These are phyloP conservation scores for Pristionchus fissidentatus DNA, from an alignment of 2,888 invertebrate genomes.

Conservation along the genomic window DNA sequence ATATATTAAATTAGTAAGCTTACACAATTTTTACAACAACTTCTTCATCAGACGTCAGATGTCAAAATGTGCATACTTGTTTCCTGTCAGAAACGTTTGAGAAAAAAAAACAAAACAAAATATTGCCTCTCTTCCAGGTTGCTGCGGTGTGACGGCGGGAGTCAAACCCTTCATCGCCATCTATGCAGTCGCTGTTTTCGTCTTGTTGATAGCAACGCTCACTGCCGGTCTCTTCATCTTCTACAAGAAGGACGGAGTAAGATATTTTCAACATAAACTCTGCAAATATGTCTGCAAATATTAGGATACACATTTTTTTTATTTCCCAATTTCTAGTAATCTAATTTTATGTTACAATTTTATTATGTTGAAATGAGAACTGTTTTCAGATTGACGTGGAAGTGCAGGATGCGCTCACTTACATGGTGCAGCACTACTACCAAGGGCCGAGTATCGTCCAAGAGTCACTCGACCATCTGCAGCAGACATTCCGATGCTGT, in stretches of 20 bases:
- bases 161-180: constrained; percentile 65
- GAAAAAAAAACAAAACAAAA: background rate
- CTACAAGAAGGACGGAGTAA: constrained; percentile 71
- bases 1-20: too few relatives aligned
- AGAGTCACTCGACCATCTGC: constrained; percentile 72
- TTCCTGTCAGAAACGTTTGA: background rate
- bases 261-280: constrained; percentile 12
- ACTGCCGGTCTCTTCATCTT: constrained; percentile 70
- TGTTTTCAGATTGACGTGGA: constrained; percentile 73
- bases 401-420: constrained; percentile 73
- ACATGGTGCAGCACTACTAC: constrained; percentile 76
- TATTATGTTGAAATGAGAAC: background rate
- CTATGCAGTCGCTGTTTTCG: constrained; percentile 66
- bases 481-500: constrained; percentile 73
- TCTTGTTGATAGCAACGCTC: constrained; percentile 69
- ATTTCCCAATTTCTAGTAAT: background rate
- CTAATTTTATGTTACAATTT: background rate
- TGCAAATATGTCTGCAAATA: too few relatives aligned
- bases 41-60: background rate
- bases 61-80: too few relatives aligned
- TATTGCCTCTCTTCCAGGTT: constrained; percentile 62
- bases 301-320: background rate
- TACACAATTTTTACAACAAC: background rate
- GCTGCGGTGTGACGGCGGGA: constrained; percentile 69
- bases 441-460: constrained; percentile 73